These are phyloP conservation scores for Carpatolechia fugitivella DNA, from an alignment of 2,888 invertebrate genomes.

Conservation along the genomic window DNA sequence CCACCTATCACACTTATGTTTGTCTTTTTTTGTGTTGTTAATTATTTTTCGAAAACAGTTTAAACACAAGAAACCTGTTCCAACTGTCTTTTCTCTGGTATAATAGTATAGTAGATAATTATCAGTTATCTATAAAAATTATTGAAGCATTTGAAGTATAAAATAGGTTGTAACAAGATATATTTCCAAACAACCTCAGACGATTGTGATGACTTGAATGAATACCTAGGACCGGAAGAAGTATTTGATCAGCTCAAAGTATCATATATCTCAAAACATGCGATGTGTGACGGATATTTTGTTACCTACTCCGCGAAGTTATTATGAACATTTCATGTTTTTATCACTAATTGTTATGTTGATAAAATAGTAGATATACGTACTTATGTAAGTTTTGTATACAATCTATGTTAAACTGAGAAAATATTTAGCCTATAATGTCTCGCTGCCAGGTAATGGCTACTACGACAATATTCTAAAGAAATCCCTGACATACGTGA, in stretches of 20 bases:
- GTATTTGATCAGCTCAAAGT: neutral
- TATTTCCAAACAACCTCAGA: neutral
- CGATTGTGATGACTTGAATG: neutral
- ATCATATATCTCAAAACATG: neutral
- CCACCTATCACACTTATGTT: too few relatives aligned
- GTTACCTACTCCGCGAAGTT: neutral
- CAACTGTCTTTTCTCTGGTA: too few relatives aligned
- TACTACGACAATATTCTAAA: neutral
- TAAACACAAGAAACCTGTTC: too few relatives aligned
- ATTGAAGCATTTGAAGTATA: neutral
- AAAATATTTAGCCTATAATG: too few relatives aligned
- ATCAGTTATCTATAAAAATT: neutral
- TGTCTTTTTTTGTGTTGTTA: too few relatives aligned
- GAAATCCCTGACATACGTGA: too few relatives aligned
- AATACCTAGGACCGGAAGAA: neutral
- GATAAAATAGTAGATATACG: neutral
- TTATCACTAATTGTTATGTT: neutral
- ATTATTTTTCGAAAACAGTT: too few relatives aligned
- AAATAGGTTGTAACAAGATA: constrained; percentile 2
- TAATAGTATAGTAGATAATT: too few relatives aligned
- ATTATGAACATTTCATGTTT: neutral
- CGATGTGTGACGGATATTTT: neutral
- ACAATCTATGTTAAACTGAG: too few relatives aligned
- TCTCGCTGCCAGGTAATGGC: too few relatives aligned
- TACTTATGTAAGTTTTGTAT: too few relatives aligned